Base-by-base conservation (phyloP, 2,797 vertebrate genomes). In the Syngnathus rostellatus region DNA sequence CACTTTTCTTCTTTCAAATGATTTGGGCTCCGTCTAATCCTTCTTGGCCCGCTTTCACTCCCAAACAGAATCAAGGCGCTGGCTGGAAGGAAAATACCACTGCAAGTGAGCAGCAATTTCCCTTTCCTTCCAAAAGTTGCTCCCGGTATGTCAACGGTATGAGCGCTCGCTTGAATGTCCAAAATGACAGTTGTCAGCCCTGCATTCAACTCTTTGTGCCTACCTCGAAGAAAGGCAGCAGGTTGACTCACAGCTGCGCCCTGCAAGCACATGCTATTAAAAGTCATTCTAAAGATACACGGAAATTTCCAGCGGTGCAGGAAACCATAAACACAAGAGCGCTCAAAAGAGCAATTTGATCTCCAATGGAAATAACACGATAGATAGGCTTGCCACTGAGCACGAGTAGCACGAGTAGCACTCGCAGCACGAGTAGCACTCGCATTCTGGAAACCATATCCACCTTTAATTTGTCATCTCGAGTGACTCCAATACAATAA, bases 361-460 rank as follows among this genome's bases (percentile, higher is more conserved):
- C 41, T 38, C 63, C 58, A 62, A 73, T 62, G 68, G 57, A 37
- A 68, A 58, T 50, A 68, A 62, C 63, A 12, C 12, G 11, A 66
- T 3, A 23, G 11, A 66, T 3, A 23, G 23, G 41, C 40, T 7
- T n/a, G 59, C 37, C 31, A 31, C 31, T 31, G 45, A 79, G 67
- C 74, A 23, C 23, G 23, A 23, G 23, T 23, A 72, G 63, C 77
- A 37, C 25, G 4, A 16, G 21, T 14, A 43, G 40, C 40, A 62
- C 41, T 45, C 9, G 3, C 74, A 72, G 63, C 77, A 37, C 25
- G 4, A 16, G 21, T 14, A 43, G 40, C 40, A 62, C 41, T 45
- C 9, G 3, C 64, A 62, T 21, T 46, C 61, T 8, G 60, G 40
- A 75, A 55, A 66, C 3, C 31, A 31, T 31, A 31, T 31, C 31